Evolutionary conservation across 2,797 vertebrate genomes (phyloP).

Genomic region (Chrosomus eos): DNA sequence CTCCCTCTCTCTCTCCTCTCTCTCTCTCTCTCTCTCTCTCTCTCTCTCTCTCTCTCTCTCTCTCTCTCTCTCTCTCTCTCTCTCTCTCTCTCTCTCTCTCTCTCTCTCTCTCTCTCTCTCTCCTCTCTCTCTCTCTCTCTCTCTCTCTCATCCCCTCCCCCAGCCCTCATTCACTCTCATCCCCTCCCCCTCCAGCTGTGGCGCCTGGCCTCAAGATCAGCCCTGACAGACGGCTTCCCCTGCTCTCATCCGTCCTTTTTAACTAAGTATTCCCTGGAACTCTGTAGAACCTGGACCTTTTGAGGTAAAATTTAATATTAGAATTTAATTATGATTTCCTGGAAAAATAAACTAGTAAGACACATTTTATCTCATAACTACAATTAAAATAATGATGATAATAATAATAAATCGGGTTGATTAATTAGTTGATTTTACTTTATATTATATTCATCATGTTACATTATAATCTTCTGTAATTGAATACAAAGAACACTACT

Average conservation of each 20-base stretch:
- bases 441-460: not conserved
- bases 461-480: not conserved
- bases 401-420: not conserved
- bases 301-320: not conserved
- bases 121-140: conserved; percentile 72
- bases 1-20: conserved; percentile 77
- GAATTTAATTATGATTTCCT: not conserved
- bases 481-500: not conserved
- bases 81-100: conserved; percentile 76
- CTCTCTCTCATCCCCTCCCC: conserved; percentile 61
- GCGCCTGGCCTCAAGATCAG: conserved; percentile 56
- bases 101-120: conserved; percentile 64
- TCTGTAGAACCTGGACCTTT: not conserved
- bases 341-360: not conserved
- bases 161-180: conserved; percentile 60
- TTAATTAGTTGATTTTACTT: not conserved
- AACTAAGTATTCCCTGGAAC: conserved; percentile 16
- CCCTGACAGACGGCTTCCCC: conserved; percentile 48
- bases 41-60: conserved; percentile 75
- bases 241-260: conserved; percentile 26
- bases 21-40: conserved; percentile 66
- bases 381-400: not conserved
- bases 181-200: conserved; percentile 66
- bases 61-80: conserved; percentile 62
- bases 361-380: not conserved